A percentile compares a stretch with the other conserved stretches of the same genome.
phyloP scores from a whole-genome alignment of 2,797 vertebrate species.

The Nyctibius grandis region DNA sequence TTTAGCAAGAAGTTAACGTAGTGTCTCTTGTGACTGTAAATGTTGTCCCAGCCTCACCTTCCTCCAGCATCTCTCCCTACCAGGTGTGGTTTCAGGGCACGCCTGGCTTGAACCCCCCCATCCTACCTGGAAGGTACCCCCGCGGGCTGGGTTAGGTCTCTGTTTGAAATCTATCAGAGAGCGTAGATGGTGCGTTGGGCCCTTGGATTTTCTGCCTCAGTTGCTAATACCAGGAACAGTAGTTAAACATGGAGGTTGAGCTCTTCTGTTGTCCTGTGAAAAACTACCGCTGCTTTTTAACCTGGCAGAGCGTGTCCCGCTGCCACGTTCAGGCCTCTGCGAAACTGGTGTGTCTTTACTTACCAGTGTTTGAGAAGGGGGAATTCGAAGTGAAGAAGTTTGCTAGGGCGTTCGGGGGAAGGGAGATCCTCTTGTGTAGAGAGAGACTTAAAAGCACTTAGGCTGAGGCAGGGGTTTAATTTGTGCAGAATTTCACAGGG shows the following conservation, averaged over 20 bases:
- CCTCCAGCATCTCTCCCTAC: not conserved
- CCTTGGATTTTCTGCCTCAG: not conserved
- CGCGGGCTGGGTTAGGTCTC: not conserved
- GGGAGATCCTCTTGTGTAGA: not conserved
- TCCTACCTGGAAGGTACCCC: not conserved
- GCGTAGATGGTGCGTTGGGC: not conserved
- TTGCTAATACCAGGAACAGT: not conserved
- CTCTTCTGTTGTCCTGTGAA: not conserved
- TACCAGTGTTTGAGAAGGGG: not conserved
- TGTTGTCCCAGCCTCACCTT: not conserved
- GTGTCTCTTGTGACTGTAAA: not conserved
- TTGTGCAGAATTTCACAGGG: not conserved
- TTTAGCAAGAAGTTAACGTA: not conserved
- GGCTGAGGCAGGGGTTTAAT: not conserved
- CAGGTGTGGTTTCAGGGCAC: not conserved
- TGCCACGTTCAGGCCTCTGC: not conserved
- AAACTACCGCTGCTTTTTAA: not conserved
- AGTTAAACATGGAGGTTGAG: not conserved
- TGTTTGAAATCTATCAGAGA: not conserved
- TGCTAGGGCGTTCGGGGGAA: not conserved
- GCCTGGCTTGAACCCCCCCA: not conserved
- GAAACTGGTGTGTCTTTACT: not conserved
- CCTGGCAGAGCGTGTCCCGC: fast-evolving
- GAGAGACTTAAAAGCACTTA: not conserved
- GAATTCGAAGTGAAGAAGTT: not conserved